phyloP scores from a whole-genome alignment of 2,113 vertebrate species.

The Psilopsiagon aymara region DNA sequence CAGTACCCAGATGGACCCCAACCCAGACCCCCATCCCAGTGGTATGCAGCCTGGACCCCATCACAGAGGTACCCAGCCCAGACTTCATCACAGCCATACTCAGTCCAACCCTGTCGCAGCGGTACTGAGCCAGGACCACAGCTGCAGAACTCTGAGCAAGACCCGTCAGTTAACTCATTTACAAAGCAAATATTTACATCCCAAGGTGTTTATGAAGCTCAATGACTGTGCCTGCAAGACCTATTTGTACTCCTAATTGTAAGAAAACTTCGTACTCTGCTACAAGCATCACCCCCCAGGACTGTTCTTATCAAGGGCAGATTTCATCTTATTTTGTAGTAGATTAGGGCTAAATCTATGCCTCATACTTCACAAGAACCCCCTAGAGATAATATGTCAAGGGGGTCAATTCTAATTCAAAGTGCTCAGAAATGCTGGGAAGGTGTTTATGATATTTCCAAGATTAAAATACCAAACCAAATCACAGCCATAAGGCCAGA shows the following conservation, averaged over 20 bases:
- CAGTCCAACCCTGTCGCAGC: background rate
- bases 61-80: background rate
- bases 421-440: background rate
- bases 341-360: background rate
- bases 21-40: accelerated
- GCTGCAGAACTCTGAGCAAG: background rate
- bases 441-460: background rate
- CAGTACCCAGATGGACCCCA: background rate
- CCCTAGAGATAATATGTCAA: background rate
- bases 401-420: background rate
- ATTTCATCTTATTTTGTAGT: background rate
- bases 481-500: background rate
- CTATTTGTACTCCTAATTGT: background rate
- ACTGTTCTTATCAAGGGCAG: background rate
- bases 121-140: accelerated
- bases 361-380: background rate
- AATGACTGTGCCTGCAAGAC: background rate
- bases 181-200: background rate
- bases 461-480: background rate
- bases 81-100: background rate
- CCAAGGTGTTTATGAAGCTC: background rate
- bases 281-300: background rate
- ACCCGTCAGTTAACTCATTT: background rate
- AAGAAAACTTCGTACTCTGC: background rate
- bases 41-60: background rate